Conservation (phyloP, 2,797 vertebrate species). For the Pangasius sanitwongsei region DNA sequence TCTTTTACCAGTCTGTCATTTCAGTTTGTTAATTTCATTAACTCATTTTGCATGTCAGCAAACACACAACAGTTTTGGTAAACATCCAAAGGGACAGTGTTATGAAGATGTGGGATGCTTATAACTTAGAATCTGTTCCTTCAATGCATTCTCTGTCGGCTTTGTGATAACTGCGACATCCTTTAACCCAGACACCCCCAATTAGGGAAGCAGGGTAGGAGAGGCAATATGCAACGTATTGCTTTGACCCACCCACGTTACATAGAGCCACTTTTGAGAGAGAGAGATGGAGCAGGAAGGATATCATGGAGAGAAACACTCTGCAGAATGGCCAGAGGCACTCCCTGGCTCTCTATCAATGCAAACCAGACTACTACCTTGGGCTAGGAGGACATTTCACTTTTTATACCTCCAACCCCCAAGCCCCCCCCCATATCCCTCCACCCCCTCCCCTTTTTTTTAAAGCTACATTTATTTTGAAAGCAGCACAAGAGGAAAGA, state of each 20-base stretch:
- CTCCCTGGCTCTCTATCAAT: slow-evolving; percentile 86
- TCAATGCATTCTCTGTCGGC: slow-evolving; percentile 72
- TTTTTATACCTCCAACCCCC: slow-evolving; percentile 80
- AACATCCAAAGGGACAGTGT: slow-evolving; percentile 20
- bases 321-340: slow-evolving; percentile 79
- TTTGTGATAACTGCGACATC: slow-evolving; percentile 75
- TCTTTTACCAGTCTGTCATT: neutral
- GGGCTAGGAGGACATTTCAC: slow-evolving; percentile 90
- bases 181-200: slow-evolving; percentile 78
- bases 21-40: slow-evolving; percentile 19
- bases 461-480: slow-evolving; percentile 89
- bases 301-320: slow-evolving; percentile 75
- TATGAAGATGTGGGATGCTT: slow-evolving; percentile 71
- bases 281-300: slow-evolving; percentile 72
- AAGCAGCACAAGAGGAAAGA: slow-evolving; percentile 68
- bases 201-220: slow-evolving; percentile 67
- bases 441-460: slow-evolving; percentile 63
- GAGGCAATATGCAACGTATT: slow-evolving; percentile 51
- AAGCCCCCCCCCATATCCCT: slow-evolving; percentile 62
- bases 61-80: slow-evolving; percentile 6
- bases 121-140: slow-evolving; percentile 62
- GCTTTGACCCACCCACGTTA: slow-evolving; percentile 73
- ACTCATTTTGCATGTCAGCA: neutral
- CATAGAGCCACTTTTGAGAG: slow-evolving; percentile 68
- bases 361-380: slow-evolving; percentile 92